phyloP scores from a whole-genome alignment of 2,113 vertebrate genomes.

The Eurypyga helias region DNA sequence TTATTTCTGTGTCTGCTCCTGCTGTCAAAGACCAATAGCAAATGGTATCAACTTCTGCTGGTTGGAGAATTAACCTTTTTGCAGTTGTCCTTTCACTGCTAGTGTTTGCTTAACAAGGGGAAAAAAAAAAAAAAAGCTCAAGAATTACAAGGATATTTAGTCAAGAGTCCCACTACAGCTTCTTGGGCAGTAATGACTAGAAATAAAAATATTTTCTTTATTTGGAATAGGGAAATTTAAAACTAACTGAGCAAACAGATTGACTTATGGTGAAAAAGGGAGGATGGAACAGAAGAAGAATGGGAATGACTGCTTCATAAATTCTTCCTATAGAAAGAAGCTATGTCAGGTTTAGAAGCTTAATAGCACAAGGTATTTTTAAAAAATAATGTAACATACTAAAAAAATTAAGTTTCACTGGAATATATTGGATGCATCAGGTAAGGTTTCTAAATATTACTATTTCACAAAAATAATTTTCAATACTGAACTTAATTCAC shows the following conservation, averaged over 20 bases:
- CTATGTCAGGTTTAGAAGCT: neutral
- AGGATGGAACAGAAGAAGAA: neutral
- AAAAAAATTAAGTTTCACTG: neutral
- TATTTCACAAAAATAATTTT: neutral
- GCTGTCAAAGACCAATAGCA: neutral
- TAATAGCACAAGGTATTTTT: neutral
- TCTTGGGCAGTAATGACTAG: neutral
- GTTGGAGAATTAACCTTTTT: neutral
- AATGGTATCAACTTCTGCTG: neutral
- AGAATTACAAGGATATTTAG: neutral
- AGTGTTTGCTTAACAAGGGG: neutral
- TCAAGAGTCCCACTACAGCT: neutral
- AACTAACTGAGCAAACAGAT: neutral
- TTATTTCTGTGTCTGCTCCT: neutral
- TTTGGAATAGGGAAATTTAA: neutral
- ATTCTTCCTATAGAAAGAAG: neutral
- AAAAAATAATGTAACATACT: neutral
- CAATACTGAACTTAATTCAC: accelerated
- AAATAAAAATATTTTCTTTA: neutral
- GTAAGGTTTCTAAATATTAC: neutral
- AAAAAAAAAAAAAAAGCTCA: neutral
- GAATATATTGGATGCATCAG: neutral
- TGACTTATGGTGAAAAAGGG: neutral
- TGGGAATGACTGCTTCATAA: neutral
- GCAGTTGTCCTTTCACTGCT: accelerated